Evolutionary conservation across 2,797 vertebrate genomes (phyloP), one percentile per base, ranked within the genome.

Genomic region (Tarsius wallacei): DNA sequence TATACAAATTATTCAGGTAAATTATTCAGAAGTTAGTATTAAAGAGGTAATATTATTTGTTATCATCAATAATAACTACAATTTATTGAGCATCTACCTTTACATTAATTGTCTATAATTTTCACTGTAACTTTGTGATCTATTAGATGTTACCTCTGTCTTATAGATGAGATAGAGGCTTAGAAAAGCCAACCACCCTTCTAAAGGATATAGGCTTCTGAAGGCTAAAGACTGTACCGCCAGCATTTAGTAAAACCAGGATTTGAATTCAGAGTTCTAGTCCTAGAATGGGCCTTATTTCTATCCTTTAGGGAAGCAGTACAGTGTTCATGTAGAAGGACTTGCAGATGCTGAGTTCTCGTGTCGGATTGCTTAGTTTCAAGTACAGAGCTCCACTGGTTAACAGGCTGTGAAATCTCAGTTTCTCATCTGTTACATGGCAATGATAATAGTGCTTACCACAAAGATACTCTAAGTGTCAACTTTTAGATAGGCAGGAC

Each of bases 21-120:
- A 47, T 55, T 28, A 42, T 77, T 53, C 47, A 89, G 71, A 78
- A 63, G 7, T 51, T 5, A 86, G 14, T 33, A 31, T 64, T 88
- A 59, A 78, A 68, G 21, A 66, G 24, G 4, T 78, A 81, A 83
- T 83, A n/a, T 53, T 63, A 42, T 28, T 83, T 82, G n/a, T 82
- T 70, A 31, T 33, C 7, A 51, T 61, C 16, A 94, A 10, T 33
- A 70, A 80, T 87, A 96, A 68, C 33, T 68, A 33, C 13, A n/a
- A 47, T 70, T 55, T 80, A 36, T 28, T 82, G 55, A 93, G 42
- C 2, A 64, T 11, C 36, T 73, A 2, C 9, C 10, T 63, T 91
- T 83, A 49, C 15, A 42, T 71, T 74, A 66, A 64, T 93, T 83
- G 31, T 82, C n/a, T 92, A 8, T 73, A 86, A 73, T 74, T 57